phyloP scores from a whole-genome alignment of 2,888 invertebrate genomes.

The Protophormia terraenovae region DNA sequence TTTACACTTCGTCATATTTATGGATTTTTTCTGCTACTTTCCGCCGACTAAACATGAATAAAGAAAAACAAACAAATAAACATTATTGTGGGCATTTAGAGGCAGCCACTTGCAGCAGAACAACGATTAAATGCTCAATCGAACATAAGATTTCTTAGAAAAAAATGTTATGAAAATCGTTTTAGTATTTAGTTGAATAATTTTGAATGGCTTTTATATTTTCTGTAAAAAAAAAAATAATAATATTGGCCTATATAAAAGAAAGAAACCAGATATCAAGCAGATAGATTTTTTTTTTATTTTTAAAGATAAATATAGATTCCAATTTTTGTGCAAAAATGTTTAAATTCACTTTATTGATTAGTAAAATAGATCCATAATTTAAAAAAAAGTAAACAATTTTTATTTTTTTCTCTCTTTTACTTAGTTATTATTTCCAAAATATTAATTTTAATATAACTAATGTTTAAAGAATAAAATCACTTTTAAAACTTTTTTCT shows the following conservation, averaged over 20 bases:
- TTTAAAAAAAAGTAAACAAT: too few species aligned
- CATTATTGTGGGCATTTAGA: neutral
- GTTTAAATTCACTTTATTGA: too few species aligned
- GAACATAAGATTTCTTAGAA: neutral
- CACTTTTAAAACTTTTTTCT: too few species aligned
- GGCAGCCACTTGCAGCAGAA: neutral
- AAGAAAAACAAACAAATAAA: neutral
- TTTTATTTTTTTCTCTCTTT: too few species aligned
- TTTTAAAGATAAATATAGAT: too few species aligned
- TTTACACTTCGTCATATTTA: neutral
- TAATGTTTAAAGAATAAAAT: too few species aligned
- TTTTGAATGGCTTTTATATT: neutral
- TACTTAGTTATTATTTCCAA: too few species aligned
- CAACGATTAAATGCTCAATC: neutral
- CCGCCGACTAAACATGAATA: neutral
- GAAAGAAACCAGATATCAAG: neutral
- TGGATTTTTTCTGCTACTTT: neutral
- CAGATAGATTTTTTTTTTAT: neutral
- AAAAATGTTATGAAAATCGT: neutral
- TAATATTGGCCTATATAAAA: neutral
- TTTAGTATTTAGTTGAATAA: neutral
- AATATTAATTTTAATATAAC: too few species aligned
- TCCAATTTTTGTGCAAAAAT: too few species aligned
- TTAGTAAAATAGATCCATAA: too few species aligned
- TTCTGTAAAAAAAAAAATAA: neutral